Base-by-base conservation (phyloP, 2,888 invertebrate genomes). In the Gortyna flavago region DNA sequence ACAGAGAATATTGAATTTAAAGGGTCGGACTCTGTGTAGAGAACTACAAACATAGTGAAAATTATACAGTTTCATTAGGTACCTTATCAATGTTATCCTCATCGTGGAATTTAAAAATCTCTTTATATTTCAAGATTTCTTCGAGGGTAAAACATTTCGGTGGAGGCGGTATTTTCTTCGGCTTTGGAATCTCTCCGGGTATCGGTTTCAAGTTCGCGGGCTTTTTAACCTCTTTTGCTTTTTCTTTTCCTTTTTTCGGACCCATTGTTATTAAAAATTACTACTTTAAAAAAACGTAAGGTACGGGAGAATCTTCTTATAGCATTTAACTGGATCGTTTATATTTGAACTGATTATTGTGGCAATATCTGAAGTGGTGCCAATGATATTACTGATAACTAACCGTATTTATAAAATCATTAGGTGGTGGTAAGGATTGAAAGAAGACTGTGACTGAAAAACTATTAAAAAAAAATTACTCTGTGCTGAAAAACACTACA, bases 11-110 rank as follows among this genome's bases (percentile, higher is more conserved):
- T 9, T 71, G 21, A 41, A 57, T 35, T 51, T 9, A 35, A 70
- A 51, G 4, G 0, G 44, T 13, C 44, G n/a, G n/a, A 35, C 13
- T 35, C 6, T 32, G 11, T 38, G 8, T 11, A 75, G 1, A 16
- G n/a, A 76, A 48, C 54, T 44, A n/a, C 11, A 61, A 44, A 16
- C n/a, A 35, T 29, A 48, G 41, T 21, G 16, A 32, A 51, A 41
- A 41, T 51, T 70, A 64, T 64, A 57, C 0, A 32, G 16, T 41
- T 21, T 29, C 4, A 38, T 54, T 86, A n/a, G 11, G 2, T 69
- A 95, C 96, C 93, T 93, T 95, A 16, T 96, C 96, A 74, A 94
- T 94, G 66, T 93, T 93, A 0, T 95, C 95, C 81, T 95, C 95
- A 80, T 96, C 96, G 69, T 92, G 91, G 0, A 89, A 88, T 75